A percentile compares a stretch with the other conserved stretches of the same genome.
phyloP scores from a whole-genome alignment of 2,797 vertebrate species.

The Neostethus bicornis region DNA sequence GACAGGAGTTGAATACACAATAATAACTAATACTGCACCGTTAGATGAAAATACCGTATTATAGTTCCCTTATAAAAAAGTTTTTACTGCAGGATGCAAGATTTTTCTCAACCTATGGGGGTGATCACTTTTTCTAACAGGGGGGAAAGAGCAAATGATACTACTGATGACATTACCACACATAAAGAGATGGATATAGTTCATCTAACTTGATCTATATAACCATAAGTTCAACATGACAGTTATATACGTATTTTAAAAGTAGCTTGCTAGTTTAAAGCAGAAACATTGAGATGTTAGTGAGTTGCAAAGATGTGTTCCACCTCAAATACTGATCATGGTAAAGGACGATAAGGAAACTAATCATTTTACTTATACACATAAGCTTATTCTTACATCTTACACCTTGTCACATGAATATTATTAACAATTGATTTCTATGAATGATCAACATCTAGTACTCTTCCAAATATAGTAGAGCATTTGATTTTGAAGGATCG shows the following conservation, averaged over 20 bases:
- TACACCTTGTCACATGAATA: constrained; percentile 23
- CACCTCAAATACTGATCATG: constrained; percentile 43
- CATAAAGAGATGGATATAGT: constrained; percentile 2
- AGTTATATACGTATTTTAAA: constrained; percentile 27
- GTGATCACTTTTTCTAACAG: constrained; percentile 14
- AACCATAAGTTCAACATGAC: constrained; percentile 29
- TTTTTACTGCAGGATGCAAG: constrained; percentile 31
- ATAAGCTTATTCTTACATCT: constrained; percentile 45
- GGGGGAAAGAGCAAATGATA: constrained; percentile 27
- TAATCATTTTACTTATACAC: constrained; percentile 31
- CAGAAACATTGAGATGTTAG: constrained; percentile 38
- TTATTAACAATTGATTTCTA: constrained; percentile 32
- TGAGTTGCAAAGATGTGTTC: constrained; percentile 30
- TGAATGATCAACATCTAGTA: constrained; percentile 21
- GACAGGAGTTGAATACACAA: constrained; percentile 55
- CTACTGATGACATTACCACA: constrained; percentile 35
- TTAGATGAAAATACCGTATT: constrained; percentile 64
- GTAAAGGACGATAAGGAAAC: constrained; percentile 27
- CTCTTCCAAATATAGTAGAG: constrained; percentile 5
- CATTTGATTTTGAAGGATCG: constrained; percentile 1
- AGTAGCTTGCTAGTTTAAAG: constrained; percentile 33
- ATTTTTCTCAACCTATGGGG: constrained; percentile 30
- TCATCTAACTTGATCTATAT: constrained; percentile 16
- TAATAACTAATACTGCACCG: constrained; percentile 50
- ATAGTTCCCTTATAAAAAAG: constrained; percentile 46